These are phyloP conservation scores for Toxostoma redivivum DNA, from an alignment of 2,113 vertebrate genomes.

Conservation along the genomic window DNA sequence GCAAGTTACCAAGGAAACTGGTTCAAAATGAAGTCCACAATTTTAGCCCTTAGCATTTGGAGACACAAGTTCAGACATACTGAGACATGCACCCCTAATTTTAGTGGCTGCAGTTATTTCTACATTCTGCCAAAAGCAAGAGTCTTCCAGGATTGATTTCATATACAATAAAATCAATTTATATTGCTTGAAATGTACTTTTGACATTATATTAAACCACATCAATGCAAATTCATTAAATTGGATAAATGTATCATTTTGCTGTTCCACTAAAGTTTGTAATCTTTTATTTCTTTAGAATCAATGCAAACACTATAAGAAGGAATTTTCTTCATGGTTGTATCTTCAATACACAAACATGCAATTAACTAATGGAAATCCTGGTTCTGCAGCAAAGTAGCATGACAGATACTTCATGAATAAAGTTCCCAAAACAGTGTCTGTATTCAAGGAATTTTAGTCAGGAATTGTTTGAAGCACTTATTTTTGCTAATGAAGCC, in stretches of 20 bases:
- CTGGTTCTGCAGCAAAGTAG: not conserved
- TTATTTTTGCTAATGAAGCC: not conserved
- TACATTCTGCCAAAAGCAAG: not conserved
- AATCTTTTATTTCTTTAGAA: not conserved
- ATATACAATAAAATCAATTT: not conserved
- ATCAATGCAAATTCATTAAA: not conserved
- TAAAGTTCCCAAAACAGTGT: not conserved
- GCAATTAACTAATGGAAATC: not conserved
- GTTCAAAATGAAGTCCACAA: not conserved
- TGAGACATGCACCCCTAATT: not conserved
- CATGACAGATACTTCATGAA: fast-evolving
- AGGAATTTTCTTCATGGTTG: not conserved
- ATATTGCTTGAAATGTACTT: not conserved
- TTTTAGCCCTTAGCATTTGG: not conserved
- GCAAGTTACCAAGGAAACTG: not conserved
- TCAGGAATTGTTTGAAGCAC: not conserved
- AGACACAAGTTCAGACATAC: not conserved
- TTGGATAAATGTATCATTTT: not conserved
- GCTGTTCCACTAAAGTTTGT: not conserved
- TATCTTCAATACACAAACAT: not conserved
- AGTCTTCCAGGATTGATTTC: not conserved
- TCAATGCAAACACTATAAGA: not conserved
- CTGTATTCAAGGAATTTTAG: not conserved
- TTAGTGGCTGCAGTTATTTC: not conserved
- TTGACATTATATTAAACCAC: not conserved